These are phyloP conservation scores for Microplitis manilae DNA, from an alignment of 2,888 invertebrate genomes.

Conservation along the genomic window DNA sequence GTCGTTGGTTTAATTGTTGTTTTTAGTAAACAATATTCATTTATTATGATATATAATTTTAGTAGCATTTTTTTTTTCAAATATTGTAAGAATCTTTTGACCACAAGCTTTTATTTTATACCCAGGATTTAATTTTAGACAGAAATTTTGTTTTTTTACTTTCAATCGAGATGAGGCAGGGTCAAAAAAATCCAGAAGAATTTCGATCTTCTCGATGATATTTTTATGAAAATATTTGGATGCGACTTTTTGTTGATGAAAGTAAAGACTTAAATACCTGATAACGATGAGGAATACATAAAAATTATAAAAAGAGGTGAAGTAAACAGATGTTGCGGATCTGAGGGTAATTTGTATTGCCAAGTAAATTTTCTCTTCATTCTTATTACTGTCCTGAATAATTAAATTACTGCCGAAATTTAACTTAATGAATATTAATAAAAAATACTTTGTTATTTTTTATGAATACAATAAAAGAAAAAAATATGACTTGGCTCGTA, in stretches of 20 bases:
- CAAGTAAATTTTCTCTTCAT: constrained; percentile 15
- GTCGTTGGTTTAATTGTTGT: not conserved
- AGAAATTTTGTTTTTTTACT: too few species aligned
- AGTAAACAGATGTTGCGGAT: constrained; percentile 42
- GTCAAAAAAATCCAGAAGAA: too few species aligned
- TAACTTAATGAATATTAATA: not conserved
- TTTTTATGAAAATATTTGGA: too few species aligned
- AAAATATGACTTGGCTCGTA: not conserved
- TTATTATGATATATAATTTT: too few species aligned
- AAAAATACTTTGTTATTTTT: not conserved
- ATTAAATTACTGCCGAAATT: not conserved
- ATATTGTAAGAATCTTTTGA: too few species aligned
- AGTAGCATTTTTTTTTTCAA: too few species aligned
- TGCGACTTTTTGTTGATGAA: too few species aligned
- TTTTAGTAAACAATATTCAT: not conserved
- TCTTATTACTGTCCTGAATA: not conserved
- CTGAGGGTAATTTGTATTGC: constrained; percentile 41
- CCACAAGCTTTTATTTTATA: too few species aligned
- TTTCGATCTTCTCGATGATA: too few species aligned
- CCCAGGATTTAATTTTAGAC: too few species aligned
- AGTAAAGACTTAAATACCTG: constrained; percentile 15
- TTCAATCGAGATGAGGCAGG: too few species aligned
- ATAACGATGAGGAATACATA: constrained; percentile 41
- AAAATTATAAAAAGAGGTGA: constrained; percentile 35
- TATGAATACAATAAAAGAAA: constrained; percentile 12